Evolutionary conservation across 1,140 invertebrate genomes (phyloP), one percentile per base, ranked within the genome.

Genomic region (Pantala flavescens): DNA sequence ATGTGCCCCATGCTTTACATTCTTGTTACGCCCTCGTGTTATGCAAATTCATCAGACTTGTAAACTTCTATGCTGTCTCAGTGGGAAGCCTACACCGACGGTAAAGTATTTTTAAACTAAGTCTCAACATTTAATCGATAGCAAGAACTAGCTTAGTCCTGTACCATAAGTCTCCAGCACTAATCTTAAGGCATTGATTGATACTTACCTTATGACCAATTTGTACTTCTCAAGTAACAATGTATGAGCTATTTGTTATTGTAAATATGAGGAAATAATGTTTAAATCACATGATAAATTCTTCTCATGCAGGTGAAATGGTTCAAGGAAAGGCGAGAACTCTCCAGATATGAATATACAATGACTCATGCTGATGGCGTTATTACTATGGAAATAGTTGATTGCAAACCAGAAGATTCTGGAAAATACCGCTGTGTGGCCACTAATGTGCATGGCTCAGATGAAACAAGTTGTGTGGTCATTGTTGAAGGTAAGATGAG

Each of bases 61-160:
- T 84, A 99, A 99, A 85, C 87, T 99, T n/a, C 88, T 99, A 3
- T 98, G 97, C 83, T 98, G 97, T 81, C 86, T 99, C 16, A 91
- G 91, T 78, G 97, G 96, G 73, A 95, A 95, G 82, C 98, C 98
- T 77, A 87, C 91, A 76, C 97, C 98, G 0, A 93, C 93, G 23
- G 96, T 96, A 83, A 83, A 82, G 49, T 78, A 16, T 78, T 78
- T 5, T 24, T 72, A 24, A 19, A n/a, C n/a, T n/a, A n/a, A n/a
- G n/a, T n/a, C n/a, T n/a, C n/a, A n/a, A n/a, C n/a, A n/a, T n/a
- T n/a, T n/a, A n/a, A n/a, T n/a, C n/a, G n/a, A n/a, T n/a, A n/a
- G n/a, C n/a, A n/a, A n/a, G n/a, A n/a, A n/a, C n/a, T n/a, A n/a
- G n/a, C n/a, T n/a, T n/a, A n/a, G n/a, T n/a, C n/a, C n/a, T n/a